Conservation (phyloP, 2,888 invertebrate species). For the Tineola bisselliella region DNA sequence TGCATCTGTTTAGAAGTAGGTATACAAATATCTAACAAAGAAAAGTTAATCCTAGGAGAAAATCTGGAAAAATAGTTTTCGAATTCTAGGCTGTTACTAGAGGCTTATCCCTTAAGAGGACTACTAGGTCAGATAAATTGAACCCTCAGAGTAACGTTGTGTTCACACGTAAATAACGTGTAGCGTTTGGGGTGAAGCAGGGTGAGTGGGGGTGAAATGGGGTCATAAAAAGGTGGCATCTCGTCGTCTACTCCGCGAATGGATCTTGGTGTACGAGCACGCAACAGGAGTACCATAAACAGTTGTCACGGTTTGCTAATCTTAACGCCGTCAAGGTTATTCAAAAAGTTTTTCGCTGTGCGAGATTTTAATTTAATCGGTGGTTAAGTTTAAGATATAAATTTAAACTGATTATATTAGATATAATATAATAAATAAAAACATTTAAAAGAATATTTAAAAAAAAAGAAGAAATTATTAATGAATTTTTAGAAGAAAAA, state of each 20-base stretch:
- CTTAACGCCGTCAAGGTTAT: constrained; percentile 18
- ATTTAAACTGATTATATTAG: no score
- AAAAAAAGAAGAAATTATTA: neutral
- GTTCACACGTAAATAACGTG: constrained; percentile 69
- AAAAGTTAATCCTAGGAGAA: neutral
- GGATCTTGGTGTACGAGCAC: constrained; percentile 57
- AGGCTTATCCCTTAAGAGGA: constrained; percentile 39
- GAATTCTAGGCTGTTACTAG: constrained; percentile 44
- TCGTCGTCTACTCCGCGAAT: constrained; percentile 24
- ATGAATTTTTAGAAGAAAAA: neutral
- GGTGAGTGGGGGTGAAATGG: constrained; percentile 14
- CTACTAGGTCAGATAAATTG: constrained; percentile 68
- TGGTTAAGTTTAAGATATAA: no score
- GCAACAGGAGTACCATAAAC: constrained; percentile 49
- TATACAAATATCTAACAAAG: neutral
- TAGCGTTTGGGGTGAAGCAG: constrained; percentile 40
- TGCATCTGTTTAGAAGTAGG: neutral
- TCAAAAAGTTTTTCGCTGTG: no score
- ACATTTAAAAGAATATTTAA: no score
- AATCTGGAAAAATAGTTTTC: neutral
- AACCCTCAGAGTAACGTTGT: constrained; percentile 57
- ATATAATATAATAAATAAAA: no score
- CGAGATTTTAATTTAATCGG: no score
- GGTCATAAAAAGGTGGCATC: constrained; percentile 14
- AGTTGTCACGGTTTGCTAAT: constrained; percentile 58